Evolutionary conservation across 2,113 vertebrate species (phyloP), one percentile per base, ranked within the genome.

Genomic region (Vulpes ferrilata): DNA sequence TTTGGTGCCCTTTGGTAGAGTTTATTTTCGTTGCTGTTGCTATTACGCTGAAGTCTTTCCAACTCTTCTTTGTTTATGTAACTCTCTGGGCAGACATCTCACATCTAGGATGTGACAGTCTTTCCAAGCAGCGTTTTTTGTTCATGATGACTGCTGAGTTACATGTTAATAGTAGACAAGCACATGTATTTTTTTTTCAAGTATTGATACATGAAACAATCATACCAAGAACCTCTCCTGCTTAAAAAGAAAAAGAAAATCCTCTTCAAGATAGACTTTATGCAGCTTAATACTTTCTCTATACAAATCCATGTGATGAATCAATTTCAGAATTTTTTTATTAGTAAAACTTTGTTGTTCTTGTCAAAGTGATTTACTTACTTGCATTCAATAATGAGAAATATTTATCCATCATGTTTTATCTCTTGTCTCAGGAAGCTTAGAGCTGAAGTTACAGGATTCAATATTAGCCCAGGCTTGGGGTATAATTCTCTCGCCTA

Each of bases 351-450:
- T 11, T 82, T 92, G 22, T 69, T 93, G 65, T n/a, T 92, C 38
- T 92, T 69, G 57, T 94, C 83, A 84, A 87, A 88, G 80, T 88
- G 27, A 88, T 71, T 95, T 88, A 74, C 27, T 38, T 93, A 95
- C 64, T 86, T 90, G n/a, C 38, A 76, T 93, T 90, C 48, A 48
- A 38, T 96, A 83, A 88, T 97, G 69, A 96, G 38, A 97, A 97
- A 81, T 96, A 92, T 67, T 93, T 83, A 97, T 64, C 13, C 16
- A 79, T 83, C 30, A 74, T 90, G 30, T 92, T 96, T 86, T 97
- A 62, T 55, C 78, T 81, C 51, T 82, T 93, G 32, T 93, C 79
- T 93, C 90, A 67, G 64, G 81, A 95, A 88, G 48, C 57, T 92
- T 84, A 73, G 64, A 95, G 32, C 43, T 92, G 67, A 96, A 97